Evolutionary conservation across 2,888 invertebrate species (phyloP).

Genomic region (Pterobdella sp.): DNA sequence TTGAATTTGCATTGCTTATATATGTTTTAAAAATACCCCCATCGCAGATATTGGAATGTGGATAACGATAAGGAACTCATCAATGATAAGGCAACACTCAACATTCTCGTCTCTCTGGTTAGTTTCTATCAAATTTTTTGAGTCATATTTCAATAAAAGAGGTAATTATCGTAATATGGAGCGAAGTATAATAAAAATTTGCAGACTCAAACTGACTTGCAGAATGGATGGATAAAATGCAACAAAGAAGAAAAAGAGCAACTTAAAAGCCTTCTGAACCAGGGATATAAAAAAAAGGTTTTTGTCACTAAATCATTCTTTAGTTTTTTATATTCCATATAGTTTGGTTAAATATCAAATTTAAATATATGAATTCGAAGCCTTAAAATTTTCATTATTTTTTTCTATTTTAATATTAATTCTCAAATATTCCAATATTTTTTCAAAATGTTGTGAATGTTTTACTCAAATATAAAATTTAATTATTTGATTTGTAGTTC

Average conservation of each 20-base stretch:
- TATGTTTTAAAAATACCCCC: neutral
- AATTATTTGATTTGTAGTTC: constrained; percentile 59
- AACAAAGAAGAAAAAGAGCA: constrained; percentile 64
- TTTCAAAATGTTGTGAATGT: too few species aligned
- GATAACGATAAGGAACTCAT: constrained; percentile 73
- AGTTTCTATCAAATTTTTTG: neutral
- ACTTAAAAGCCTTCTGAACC: constrained; percentile 64
- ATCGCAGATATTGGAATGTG: constrained; percentile 75
- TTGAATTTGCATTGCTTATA: too few species aligned
- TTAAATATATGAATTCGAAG: neutral
- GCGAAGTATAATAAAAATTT: constrained; percentile 18
- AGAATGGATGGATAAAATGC: constrained; percentile 74
- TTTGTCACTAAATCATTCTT: constrained; percentile 18
- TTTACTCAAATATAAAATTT: too few species aligned
- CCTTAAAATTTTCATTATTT: neutral
- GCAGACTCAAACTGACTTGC: constrained; percentile 70
- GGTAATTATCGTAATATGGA: too few species aligned
- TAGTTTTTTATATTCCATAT: neutral
- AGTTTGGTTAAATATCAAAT: neutral
- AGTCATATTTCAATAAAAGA: too few species aligned
- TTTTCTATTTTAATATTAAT: neutral
- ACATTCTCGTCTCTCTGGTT: constrained; percentile 72
- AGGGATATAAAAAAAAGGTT: constrained; percentile 75
- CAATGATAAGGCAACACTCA: constrained; percentile 71
- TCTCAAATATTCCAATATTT: neutral